These are phyloP conservation scores for Diplazon laetatorius DNA, from an alignment of 2,888 invertebrate genomes.

Conservation along the genomic window DNA sequence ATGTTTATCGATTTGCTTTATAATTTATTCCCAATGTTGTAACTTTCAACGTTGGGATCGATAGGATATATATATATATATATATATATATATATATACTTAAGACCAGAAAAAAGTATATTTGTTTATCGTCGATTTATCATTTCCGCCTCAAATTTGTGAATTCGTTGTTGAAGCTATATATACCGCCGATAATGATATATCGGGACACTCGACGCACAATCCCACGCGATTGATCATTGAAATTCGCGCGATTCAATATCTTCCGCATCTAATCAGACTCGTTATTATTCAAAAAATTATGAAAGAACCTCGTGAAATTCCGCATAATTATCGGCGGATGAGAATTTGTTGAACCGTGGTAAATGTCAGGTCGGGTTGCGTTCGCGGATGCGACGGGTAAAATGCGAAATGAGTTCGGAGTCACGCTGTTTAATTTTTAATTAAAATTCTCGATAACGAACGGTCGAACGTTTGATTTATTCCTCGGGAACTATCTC, in stretches of 20 bases:
- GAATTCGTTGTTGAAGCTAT: no score
- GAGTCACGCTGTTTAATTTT: constrained; percentile 38
- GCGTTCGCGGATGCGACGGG: constrained; percentile 5
- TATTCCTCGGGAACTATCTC: constrained; percentile 26
- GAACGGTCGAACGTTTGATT: constrained; percentile 38
- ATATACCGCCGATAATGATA: no score
- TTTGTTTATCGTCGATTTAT: no score
- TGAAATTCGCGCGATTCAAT: no score
- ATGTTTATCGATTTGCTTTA: no score
- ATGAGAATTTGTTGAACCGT: constrained; percentile 43
- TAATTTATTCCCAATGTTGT: no score
- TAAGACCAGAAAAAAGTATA: no score
- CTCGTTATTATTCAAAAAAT: not conserved
- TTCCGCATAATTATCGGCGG: not conserved
- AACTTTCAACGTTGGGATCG: not conserved
- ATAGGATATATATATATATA: not conserved
- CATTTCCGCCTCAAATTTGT: no score
- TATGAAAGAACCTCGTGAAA: not conserved
- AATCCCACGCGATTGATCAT: no score
- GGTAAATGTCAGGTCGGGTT: constrained; percentile 35
- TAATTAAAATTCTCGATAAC: constrained; percentile 50
- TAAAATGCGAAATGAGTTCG: constrained; percentile 24
- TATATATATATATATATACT: no score
- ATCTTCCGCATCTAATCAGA: no score
- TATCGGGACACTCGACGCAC: no score